A percentile compares a stretch with the other conserved stretches of the same genome.
Conservation (phyloP, 2,797 vertebrate species). For the Triplophysa yarkandensis region DNA sequence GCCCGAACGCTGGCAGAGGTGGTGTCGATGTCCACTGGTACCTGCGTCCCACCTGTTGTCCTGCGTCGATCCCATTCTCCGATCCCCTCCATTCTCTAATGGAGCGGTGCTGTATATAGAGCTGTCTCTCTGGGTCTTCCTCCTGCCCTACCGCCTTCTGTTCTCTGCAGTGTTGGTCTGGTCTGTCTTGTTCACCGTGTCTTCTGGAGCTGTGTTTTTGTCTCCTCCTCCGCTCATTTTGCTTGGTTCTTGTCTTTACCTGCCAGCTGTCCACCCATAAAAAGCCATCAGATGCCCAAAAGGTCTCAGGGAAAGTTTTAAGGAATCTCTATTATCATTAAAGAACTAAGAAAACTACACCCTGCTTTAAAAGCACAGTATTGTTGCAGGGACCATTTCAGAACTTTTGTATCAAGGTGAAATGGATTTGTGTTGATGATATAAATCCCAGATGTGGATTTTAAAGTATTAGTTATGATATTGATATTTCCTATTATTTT, state of each 20-base stretch:
- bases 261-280: conserved; percentile 10
- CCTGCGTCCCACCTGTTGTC: conserved; percentile 41
- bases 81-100: conserved; percentile 51
- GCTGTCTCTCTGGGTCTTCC: conserved; percentile 37
- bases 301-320: conserved; percentile 53
- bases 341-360: neutral
- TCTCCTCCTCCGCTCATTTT: conserved; percentile 41
- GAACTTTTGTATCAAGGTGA: neutral
- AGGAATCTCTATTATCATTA: conserved; percentile 30
- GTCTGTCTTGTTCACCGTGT: conserved; percentile 45
- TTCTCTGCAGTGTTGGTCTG: conserved; percentile 43
- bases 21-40: conserved; percentile 48
- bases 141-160: conserved; percentile 35
- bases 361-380: conserved; percentile 21
- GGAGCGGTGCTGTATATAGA: conserved; percentile 37
- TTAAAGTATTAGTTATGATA: neutral
- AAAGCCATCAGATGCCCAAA: conserved; percentile 44
- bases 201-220: conserved; percentile 46
- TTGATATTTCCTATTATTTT: neutral
- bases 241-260: conserved; percentile 48
- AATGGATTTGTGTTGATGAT: neutral
- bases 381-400: conserved; percentile 11
- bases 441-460: neutral
- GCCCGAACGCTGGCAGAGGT: conserved; percentile 38
- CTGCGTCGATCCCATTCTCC: conserved; percentile 46